Conservation (phyloP, 1,140 invertebrate genomes). For the Bombus difficillimus region DNA sequence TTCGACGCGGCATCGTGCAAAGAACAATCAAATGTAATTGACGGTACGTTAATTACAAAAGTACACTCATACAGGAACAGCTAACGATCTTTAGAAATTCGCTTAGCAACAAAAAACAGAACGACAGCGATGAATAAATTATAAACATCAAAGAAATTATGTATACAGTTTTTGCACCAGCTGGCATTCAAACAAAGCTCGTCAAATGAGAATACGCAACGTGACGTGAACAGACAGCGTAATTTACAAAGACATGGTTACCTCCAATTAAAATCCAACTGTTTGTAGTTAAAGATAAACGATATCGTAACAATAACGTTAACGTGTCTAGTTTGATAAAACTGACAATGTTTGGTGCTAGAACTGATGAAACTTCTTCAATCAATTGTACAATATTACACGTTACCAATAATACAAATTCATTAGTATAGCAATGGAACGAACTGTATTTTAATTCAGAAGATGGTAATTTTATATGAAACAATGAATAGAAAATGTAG, state of each 20-base stretch:
- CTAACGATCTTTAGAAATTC: slow-evolving; percentile 11
- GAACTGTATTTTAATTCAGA: no score
- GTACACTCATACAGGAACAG: background rate
- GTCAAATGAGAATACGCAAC: background rate
- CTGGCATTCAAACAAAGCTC: background rate
- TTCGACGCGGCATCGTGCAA: no score
- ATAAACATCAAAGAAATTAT: slow-evolving; percentile 14
- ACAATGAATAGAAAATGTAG: background rate
- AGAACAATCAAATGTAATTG: slow-evolving; percentile 19
- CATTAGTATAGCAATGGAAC: background rate
- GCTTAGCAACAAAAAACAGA: background rate
- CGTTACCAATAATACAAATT: background rate
- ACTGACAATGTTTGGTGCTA: no score
- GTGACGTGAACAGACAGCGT: background rate
- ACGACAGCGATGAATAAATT: slow-evolving; percentile 14
- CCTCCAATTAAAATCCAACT: slow-evolving; percentile 6
- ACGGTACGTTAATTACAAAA: slow-evolving; percentile 23
- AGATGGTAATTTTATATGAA: background rate
- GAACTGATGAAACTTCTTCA: background rate
- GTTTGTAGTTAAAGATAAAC: background rate
- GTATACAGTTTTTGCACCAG: background rate
- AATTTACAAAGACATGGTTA: background rate
- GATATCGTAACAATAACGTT: background rate
- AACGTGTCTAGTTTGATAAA: no score
- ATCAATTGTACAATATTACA: no score